phyloP scores from a whole-genome alignment of 2,797 vertebrate genomes.

The Carduelis carduelis region DNA sequence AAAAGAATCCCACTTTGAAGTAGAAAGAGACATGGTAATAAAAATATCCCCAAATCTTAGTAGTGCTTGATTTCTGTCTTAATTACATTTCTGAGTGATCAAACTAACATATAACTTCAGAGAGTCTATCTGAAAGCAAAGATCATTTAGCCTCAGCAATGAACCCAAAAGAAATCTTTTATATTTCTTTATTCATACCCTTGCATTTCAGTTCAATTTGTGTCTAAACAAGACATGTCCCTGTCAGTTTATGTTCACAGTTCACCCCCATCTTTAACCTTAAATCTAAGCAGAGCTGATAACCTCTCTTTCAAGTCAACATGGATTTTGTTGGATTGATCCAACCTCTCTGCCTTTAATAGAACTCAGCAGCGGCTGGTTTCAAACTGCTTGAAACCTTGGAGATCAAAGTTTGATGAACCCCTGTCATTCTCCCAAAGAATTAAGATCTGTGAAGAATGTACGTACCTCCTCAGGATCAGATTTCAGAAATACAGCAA shows the following conservation, averaged over 20 bases:
- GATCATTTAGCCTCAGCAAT: neutral
- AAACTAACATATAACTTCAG: neutral
- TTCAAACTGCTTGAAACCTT: neutral
- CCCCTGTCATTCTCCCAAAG: neutral
- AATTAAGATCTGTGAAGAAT: neutral
- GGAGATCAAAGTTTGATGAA: conserved; percentile 13
- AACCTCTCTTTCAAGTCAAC: conserved; percentile 9
- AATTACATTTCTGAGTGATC: neutral
- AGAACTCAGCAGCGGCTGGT: neutral
- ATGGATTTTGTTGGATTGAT: neutral
- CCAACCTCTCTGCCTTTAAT: neutral
- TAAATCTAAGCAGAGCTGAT: neutral
- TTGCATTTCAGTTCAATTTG: neutral
- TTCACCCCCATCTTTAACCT: neutral
- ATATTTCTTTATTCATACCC: neutral
- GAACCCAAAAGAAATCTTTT: neutral
- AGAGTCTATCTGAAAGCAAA: neutral
- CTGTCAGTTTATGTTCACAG: neutral
- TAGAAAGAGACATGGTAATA: neutral
- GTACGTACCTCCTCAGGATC: neutral
- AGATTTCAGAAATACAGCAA: neutral
- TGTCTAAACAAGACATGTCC: neutral
- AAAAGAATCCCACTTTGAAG: neutral
- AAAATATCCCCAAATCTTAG: neutral
- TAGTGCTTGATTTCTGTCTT: neutral